phyloP scores from a whole-genome alignment of 2,797 vertebrate species.

The Oreochromis mossambicus region DNA sequence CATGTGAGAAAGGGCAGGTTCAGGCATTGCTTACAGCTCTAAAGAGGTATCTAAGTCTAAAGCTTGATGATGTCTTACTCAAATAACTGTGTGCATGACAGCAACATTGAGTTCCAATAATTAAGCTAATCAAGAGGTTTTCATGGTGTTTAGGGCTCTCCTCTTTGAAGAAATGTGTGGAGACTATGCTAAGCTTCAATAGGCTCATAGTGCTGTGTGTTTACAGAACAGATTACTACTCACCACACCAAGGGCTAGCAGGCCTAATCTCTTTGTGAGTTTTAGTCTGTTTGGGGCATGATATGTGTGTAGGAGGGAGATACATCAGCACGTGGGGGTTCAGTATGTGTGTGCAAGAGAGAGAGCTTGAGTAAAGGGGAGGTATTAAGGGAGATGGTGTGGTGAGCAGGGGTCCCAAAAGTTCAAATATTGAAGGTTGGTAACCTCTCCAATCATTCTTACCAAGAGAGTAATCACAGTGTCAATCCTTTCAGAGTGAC shows the following conservation, averaged over 20 bases:
- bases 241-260: slow-evolving; percentile 63
- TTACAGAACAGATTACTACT: slow-evolving; percentile 77
- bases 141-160: slow-evolving; percentile 21
- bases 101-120: not conserved
- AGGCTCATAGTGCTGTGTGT: slow-evolving; percentile 62
- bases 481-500: slow-evolving; percentile 73
- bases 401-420: slow-evolving; percentile 59
- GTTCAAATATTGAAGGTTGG: slow-evolving; percentile 79
- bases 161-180: slow-evolving; percentile 28
- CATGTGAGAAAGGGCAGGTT: not conserved
- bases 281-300: slow-evolving; percentile 42
- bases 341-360: slow-evolving; percentile 4
- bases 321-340: slow-evolving; percentile 49
- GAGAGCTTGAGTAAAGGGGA: slow-evolving; percentile 42
- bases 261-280: slow-evolving; percentile 65
- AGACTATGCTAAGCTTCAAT: slow-evolving; percentile 46
- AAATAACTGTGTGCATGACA: not conserved
- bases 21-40: not conserved
- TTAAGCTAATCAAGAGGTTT: slow-evolving; percentile 38
- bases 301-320: slow-evolving; percentile 41
- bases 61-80: not conserved
- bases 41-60: accelerated
- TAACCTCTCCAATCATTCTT: slow-evolving; percentile 72
- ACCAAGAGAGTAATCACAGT: slow-evolving; percentile 73
- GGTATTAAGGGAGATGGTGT: slow-evolving; percentile 53